phyloP scores from a whole-genome alignment of 2,888 invertebrate genomes.

The Dorcus parallelipipedus region DNA sequence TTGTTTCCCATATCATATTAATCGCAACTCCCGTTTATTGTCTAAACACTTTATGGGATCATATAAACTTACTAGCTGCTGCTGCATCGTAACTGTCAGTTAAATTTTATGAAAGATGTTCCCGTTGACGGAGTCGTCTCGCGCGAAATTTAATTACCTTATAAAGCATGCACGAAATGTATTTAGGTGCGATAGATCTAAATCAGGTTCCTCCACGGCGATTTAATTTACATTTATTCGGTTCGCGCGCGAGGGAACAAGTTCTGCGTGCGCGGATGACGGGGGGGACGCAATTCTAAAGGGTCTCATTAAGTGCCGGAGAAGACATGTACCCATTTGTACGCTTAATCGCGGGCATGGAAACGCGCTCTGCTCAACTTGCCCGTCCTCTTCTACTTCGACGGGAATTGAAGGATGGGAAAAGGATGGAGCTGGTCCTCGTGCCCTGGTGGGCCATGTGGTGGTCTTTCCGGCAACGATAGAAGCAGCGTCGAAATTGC shows the following conservation, averaged over 20 bases:
- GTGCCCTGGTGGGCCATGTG: constrained; percentile 10
- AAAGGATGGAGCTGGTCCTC: constrained; percentile 7
- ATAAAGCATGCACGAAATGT: no score
- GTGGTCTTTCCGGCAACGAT: constrained; percentile 15
- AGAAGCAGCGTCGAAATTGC: constrained; percentile 22
- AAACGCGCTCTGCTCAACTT: constrained; percentile 4
- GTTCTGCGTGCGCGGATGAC: constrained; percentile 12
- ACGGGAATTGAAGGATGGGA: constrained; percentile 3
- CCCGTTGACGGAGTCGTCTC: no score
- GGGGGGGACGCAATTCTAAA: constrained; percentile 18
- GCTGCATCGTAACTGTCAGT: no score
- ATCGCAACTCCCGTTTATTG: no score
- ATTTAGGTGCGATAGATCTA: no score
- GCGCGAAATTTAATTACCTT: no score
- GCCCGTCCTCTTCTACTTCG: constrained; percentile 11
- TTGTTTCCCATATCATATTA: no score
- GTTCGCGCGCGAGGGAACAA: not conserved
- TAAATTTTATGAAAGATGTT: no score
- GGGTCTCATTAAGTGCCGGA: constrained; percentile 19
- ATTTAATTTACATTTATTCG: not conserved
- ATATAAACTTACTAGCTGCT: no score
- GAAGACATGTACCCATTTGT: constrained; percentile 24
- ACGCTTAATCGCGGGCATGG: constrained; percentile 18
- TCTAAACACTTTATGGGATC: no score
- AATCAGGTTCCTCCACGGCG: not conserved